Evolutionary conservation across 2,888 invertebrate genomes (phyloP), one percentile per base, ranked within the genome.

Genomic region (Xanthorhoe spadicearia): DNA sequence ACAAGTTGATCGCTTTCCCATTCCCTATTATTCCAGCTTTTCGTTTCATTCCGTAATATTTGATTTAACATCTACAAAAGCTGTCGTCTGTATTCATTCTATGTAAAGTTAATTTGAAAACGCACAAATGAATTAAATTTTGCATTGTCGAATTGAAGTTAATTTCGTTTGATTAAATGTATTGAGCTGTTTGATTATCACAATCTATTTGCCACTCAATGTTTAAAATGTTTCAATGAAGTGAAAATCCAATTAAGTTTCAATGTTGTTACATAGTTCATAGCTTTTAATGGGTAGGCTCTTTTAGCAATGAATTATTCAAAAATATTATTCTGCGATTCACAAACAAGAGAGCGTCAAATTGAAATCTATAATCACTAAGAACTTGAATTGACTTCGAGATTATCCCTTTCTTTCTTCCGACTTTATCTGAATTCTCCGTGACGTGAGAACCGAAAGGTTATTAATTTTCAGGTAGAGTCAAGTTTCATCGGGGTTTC

Each of bases 391-490:
- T 64, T 61, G 61, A 64, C 57, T 68, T 35, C 57, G 49, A 64
- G 68, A 68, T 68, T 66, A 68, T 73, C 69, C 69, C 54, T 64
- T 70, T 68, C 70, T 66, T 63, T 70, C 69, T 61, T 58, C 38
- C 53, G 64, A 61, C 66, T 49, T 50, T 63, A 70, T 70, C 68
- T 64, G 65, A 64, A 69, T 69, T 63, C 68, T 64, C 38, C 64
- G 55, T 66, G 71, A 69, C 71, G 69, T 66, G 73, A 66, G 65
- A 73, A 71, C 63, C 61, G 75, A 79, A 81, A 74, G 77, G 79
- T 83, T 87, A 87, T 87, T 85, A 87, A 86, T 87, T 84, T 82
- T 49, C 75, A 77, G 74, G 75, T 71, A 76, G 80, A 80, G 76
- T 74, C 71, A 79, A 77, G 78, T 82, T 81, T 76, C 74, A 72